These are phyloP conservation scores for Holothuria glaberrima DNA, from an alignment of 35 echinoderm and acorn worm genomes.

Conservation along the genomic window DNA sequence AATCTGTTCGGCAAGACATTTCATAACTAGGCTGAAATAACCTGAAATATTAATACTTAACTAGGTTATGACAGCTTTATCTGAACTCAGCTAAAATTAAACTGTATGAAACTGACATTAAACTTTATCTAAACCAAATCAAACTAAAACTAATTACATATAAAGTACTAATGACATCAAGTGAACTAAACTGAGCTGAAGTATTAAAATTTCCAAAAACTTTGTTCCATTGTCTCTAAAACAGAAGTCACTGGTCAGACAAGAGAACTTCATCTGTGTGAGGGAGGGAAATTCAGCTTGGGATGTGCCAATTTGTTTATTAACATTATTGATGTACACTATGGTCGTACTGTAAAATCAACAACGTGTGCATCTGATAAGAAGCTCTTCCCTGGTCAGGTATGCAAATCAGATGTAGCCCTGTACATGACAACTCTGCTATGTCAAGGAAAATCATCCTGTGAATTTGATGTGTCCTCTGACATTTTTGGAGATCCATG, in stretches of 20 bases:
- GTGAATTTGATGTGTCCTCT: conserved; percentile 18
- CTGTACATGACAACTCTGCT: background rate
- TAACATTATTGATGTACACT: conserved; percentile 16
- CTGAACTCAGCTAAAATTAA: too few relatives aligned
- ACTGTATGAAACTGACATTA: too few relatives aligned
- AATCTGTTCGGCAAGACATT: too few relatives aligned
- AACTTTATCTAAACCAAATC: too few relatives aligned
- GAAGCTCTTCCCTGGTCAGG: conserved; percentile 28
- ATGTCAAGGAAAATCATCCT: conserved; percentile 33
- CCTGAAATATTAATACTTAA: too few relatives aligned
- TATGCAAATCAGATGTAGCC: background rate
- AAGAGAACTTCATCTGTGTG: conserved; percentile 7
- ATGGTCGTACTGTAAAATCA: background rate
- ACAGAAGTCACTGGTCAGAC: background rate
- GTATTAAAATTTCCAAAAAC: background rate
- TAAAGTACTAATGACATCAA: too few relatives aligned
- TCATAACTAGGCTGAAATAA: too few relatives aligned
- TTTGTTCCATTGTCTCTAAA: background rate
- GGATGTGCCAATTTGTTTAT: conserved; percentile 11
- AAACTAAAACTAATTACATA: too few relatives aligned
- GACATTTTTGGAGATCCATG: conserved; percentile 50
- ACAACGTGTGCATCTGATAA: background rate
- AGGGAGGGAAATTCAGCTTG: conserved; percentile 30
- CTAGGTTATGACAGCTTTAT: too few relatives aligned
- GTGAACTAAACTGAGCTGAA: background rate